Conservation (phyloP, 2,797 vertebrate genomes). For the Hylomyscus alleni region DNA sequence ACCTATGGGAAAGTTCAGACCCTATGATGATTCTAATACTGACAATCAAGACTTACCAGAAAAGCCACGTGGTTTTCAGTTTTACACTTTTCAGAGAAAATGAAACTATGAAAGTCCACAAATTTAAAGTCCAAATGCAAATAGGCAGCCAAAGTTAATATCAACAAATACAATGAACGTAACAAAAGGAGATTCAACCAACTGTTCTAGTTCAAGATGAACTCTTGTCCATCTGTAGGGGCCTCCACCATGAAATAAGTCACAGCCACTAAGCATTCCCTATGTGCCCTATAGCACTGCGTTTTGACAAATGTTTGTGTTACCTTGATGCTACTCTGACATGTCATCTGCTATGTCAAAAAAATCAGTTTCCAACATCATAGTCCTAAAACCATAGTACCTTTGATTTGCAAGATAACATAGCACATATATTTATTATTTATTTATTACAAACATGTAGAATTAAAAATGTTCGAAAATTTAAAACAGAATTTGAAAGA, state of each 20-base stretch:
- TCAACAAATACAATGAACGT: neutral
- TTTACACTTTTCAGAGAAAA: neutral
- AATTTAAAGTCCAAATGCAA: neutral
- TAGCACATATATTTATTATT: neutral
- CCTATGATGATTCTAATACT: fast-evolving
- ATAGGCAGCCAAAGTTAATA: neutral
- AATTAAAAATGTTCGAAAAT: neutral
- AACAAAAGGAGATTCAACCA: neutral
- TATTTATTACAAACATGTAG: neutral
- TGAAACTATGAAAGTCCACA: neutral
- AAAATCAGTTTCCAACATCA: neutral
- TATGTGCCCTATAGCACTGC: no score
- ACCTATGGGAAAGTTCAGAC: constrained; percentile 89
- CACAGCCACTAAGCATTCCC: neutral
- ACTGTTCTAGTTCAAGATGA: neutral
- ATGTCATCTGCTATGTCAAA: neutral
- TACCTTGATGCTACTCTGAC: neutral
- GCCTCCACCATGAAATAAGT: neutral
- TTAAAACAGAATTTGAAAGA: constrained; percentile 9
- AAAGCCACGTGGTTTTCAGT: neutral
- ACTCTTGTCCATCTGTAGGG: neutral
- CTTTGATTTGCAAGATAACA: neutral
- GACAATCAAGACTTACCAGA: neutral
- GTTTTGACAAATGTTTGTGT: neutral
- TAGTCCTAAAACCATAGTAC: neutral